Base-by-base conservation (phyloP, 2,888 invertebrate genomes). In the Pasiphila rectangulata region DNA sequence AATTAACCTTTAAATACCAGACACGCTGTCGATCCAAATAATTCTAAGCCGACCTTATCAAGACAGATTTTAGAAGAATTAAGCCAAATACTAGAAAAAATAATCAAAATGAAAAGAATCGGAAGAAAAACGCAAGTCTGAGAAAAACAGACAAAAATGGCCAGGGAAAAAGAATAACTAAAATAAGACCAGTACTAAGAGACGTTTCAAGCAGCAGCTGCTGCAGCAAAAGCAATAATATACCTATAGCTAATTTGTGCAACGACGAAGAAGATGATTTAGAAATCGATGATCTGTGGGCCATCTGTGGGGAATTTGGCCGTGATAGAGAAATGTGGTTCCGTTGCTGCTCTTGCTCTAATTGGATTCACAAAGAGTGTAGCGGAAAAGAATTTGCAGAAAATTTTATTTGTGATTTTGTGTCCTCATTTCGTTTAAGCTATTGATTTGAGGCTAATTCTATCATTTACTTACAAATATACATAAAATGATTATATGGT, bases 51-150 rank as follows among this genome's bases (percentile, higher is more conserved):
- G 6, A 23, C 13, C 36, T n/a, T 13, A 36, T 29, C 39, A 19
- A 39, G 20, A 39, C 6, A 12, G 9, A 39, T 39, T 29, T 39
- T 39, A 20, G 29, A 27, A 29, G 39, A 39, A 29, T 39, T 29
- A n/a, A 39, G 27, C 12, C 27, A 19, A 3, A 39, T 39, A 1
- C 27, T 29, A 27, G 12, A 39, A 12, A 39, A 39, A 39, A 12
- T 29, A 39, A 39, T 39, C 2, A 39, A 39, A 39, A 29, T 29
- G 20, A 39, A 29, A 39, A 27, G 29, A 19, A 17, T 27, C 17
- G 29, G 39, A 39, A 39, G 2, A 29, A 39, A 29, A 15, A 35
- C 7, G 13, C 12, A 13, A 21, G 13, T 21, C 6, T n/a, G 13
- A 35, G n/a, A 35, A 35, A 21, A 35, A 35, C 16, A 16, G 30